Percentiles rank a stretch among this genome's conserved stretches.
Evolutionary conservation across 2,888 invertebrate genomes (phyloP).

Genomic region (Spisula subtruncata): DNA sequence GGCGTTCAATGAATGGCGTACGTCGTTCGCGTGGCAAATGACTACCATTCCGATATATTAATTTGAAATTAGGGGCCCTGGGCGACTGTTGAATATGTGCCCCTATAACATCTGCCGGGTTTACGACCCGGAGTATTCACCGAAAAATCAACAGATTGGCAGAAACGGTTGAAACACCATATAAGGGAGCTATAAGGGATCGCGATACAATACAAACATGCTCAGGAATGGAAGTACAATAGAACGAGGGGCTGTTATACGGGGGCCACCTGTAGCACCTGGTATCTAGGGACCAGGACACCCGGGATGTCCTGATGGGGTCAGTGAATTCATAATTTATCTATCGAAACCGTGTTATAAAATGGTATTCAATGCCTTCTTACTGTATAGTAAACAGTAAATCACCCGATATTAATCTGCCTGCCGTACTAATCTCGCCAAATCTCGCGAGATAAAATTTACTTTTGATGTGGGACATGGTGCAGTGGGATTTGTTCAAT

Average conservation of each 20-base stretch:
- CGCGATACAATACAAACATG: neutral
- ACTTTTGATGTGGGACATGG: neutral
- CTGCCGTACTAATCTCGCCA: neutral
- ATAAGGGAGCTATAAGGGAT: neutral
- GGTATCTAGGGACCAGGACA: neutral
- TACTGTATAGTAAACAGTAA: neutral
- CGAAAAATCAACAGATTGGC: constrained; percentile 47
- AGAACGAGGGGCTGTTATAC: neutral
- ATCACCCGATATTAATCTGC: neutral
- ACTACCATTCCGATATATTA: constrained; percentile 29
- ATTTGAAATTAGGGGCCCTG: constrained; percentile 40
- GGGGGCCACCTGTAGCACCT: neutral
- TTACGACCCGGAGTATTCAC: constrained; percentile 28
- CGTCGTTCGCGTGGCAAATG: constrained; percentile 44
- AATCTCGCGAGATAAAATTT: neutral
- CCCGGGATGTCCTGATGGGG: neutral
- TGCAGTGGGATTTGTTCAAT: neutral
- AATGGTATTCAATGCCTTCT: neutral
- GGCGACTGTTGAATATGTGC: constrained; percentile 38
- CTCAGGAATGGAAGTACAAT: neutral
- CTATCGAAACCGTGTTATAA: neutral
- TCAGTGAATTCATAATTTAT: constrained; percentile 4
- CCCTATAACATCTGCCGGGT: constrained; percentile 44
- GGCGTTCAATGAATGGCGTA: constrained; percentile 29
- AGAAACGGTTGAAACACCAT: neutral